These are phyloP conservation scores for Peromyscus eremicus DNA, from an alignment of 2,797 vertebrate genomes.

Conservation along the genomic window DNA sequence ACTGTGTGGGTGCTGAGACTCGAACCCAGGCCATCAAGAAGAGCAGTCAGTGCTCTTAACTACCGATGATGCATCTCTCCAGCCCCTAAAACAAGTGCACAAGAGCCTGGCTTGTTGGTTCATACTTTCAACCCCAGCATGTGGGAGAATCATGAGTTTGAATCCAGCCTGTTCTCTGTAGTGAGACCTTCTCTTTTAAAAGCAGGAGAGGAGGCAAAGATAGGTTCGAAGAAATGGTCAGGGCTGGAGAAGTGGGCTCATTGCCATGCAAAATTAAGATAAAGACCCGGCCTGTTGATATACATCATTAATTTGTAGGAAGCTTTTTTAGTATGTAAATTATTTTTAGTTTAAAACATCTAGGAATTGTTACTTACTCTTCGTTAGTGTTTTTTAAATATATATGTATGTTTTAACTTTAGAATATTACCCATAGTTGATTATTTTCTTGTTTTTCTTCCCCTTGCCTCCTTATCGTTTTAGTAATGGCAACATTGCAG, in stretches of 20 bases:
- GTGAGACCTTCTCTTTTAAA: background rate
- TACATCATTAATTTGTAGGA: constrained; percentile 39
- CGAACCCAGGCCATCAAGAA: background rate
- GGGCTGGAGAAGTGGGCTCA: background rate
- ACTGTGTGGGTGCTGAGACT: background rate
- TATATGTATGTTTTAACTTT: constrained; percentile 47
- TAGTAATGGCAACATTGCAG: constrained; percentile 99
- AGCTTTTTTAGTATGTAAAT: constrained; percentile 31
- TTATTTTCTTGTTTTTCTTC: constrained; percentile 35
- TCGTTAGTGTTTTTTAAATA: constrained; percentile 45
- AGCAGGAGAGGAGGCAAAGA: too few relatives aligned
- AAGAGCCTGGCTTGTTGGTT: background rate
- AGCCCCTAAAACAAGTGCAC: background rate
- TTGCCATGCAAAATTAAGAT: background rate
- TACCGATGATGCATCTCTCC: background rate
- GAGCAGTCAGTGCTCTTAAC: background rate
- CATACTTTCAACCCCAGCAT: background rate
- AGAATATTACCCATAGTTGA: constrained; percentile 31
- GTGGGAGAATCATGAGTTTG: background rate
- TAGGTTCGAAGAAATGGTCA: background rate
- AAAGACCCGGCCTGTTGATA: background rate
- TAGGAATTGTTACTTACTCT: background rate
- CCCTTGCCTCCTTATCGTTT: constrained; percentile 70
- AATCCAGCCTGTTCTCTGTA: background rate
- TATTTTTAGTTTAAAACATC: constrained; percentile 49